phyloP scores from a whole-genome alignment of 2,888 invertebrate genomes.

The Orchestes rusci region DNA sequence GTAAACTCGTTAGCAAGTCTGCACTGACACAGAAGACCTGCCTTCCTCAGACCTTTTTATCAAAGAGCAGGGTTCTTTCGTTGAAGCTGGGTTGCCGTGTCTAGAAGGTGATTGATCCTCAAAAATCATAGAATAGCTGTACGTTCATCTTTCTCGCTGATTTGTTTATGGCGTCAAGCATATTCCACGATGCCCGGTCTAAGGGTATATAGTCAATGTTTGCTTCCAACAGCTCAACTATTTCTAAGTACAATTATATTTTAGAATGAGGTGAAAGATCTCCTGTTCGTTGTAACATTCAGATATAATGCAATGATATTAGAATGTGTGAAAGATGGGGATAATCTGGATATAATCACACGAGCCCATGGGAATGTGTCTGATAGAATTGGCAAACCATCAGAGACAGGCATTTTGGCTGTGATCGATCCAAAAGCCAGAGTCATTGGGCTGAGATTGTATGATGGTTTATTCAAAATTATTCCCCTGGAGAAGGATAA shows the following conservation, averaged over 20 bases:
- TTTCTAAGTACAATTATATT: constrained; percentile 29
- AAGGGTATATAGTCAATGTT: too few relatives aligned
- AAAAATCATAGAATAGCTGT: too few relatives aligned
- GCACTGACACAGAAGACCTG: too few relatives aligned
- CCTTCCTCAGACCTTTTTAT: too few relatives aligned
- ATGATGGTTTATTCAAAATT: constrained; percentile 95
- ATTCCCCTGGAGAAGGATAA: constrained; percentile 93
- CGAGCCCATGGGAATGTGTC: constrained; percentile 95
- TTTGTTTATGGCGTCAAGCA: too few relatives aligned
- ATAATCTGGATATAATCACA: constrained; percentile 85
- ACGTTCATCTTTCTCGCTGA: too few relatives aligned
- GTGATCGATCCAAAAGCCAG: constrained; percentile 94
- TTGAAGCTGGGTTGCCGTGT: too few relatives aligned
- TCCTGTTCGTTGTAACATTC: constrained; percentile 87
- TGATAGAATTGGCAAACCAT: constrained; percentile 89
- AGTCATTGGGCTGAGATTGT: constrained; percentile 89
- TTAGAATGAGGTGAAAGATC: constrained; percentile 80
- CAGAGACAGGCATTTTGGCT: constrained; percentile 92
- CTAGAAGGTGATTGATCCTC: too few relatives aligned
- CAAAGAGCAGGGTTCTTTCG: too few relatives aligned
- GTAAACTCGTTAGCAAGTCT: too few relatives aligned
- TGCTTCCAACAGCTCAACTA: too few relatives aligned
- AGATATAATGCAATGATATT: constrained; percentile 97
- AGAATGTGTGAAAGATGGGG: constrained; percentile 73
- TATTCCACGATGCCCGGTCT: too few relatives aligned